These are phyloP conservation scores for Ditula angustiorana DNA, from an alignment of 2,888 invertebrate species.

Conservation along the genomic window DNA sequence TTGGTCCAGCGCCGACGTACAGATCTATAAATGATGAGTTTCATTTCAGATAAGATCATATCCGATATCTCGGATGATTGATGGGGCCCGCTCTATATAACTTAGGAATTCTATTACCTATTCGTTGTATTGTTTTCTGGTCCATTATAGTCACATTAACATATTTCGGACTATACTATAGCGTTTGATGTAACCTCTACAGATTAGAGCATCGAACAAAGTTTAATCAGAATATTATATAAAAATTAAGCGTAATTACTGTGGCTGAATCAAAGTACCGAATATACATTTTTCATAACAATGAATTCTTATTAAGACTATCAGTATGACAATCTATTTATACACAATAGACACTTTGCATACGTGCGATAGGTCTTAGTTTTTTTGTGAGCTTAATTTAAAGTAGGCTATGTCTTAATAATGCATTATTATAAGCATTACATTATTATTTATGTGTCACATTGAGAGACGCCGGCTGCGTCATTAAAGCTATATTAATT, in stretches of 20 bases:
- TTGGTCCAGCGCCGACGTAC: conserved; percentile 78
- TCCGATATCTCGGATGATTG: conserved; percentile 78
- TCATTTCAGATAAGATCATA: conserved; percentile 83
- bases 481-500: conserved; percentile 24
- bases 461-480: neutral
- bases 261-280: no score
- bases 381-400: conserved; percentile 2
- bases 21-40: conserved; percentile 85
- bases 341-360: conserved; percentile 17
- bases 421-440: neutral
- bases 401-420: neutral
- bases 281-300: neutral
- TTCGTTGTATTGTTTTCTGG: conserved; percentile 74
- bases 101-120: conserved; percentile 80
- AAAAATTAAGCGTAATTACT: no score
- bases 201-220: neutral
- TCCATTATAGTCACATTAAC: conserved; percentile 78
- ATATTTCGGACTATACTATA: conserved; percentile 58
- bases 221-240: no score
- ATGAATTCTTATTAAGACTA: conserved; percentile 2
- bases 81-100: conserved; percentile 72
- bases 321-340: conserved; percentile 14
- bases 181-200: neutral
- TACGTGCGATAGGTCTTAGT: neutral
- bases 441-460: neutral